phyloP scores from a whole-genome alignment of 2,888 invertebrate genomes.

The Dioctria rufipes region DNA sequence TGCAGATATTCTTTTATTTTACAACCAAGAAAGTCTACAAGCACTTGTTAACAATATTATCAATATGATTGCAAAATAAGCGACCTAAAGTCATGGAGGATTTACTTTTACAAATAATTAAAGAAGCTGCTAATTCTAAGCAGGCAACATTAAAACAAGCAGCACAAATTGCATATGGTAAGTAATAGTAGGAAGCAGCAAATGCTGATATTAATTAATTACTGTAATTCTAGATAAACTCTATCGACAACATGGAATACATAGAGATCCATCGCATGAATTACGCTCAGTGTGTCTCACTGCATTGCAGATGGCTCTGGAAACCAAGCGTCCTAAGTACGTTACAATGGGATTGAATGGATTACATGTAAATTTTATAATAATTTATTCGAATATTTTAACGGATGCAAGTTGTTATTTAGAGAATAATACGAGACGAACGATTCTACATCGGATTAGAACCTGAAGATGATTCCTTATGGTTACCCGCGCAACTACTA shows the following conservation, averaged over 20 bases:
- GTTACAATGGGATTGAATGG: conserved; percentile 88
- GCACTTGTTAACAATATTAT: background rate
- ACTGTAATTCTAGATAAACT: conserved; percentile 77
- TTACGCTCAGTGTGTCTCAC: conserved; percentile 87
- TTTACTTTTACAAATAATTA: conserved; percentile 85
- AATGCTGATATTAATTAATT: conserved; percentile 33
- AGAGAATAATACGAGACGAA: conserved; percentile 93
- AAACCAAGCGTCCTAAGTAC: conserved; percentile 88
- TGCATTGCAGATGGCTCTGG: conserved; percentile 89
- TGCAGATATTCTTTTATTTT: no score
- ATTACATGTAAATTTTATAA: conserved; percentile 82
- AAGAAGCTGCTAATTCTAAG: conserved; percentile 88
- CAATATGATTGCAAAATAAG: conserved; percentile 36
- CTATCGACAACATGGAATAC: conserved; percentile 83
- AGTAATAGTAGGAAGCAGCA: background rate
- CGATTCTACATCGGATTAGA: conserved; percentile 92
- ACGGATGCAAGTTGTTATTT: conserved; percentile 49
- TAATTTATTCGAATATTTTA: background rate
- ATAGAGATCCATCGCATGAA: conserved; percentile 87
- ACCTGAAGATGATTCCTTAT: conserved; percentile 91
- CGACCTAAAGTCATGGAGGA: conserved; percentile 81
- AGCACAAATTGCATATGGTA: conserved; percentile 91
- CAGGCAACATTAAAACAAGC: conserved; percentile 81
- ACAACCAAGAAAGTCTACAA: no score
- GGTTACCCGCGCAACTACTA: conserved; percentile 93